These are phyloP conservation scores for Terebella lapidaria DNA, from an alignment of 2,888 invertebrate species.

Conservation along the genomic window DNA sequence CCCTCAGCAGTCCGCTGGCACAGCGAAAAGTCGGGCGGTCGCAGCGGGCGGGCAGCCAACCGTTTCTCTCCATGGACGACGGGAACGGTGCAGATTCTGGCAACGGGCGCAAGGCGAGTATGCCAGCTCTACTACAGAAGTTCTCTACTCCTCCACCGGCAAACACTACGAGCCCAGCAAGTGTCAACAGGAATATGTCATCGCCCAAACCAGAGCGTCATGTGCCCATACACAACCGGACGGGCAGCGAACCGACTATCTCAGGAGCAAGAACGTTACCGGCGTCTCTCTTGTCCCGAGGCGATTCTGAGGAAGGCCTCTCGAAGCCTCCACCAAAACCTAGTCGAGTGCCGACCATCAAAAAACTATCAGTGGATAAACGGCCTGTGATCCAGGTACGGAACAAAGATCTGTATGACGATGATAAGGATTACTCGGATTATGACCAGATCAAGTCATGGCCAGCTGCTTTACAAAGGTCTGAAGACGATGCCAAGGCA, in stretches of 20 bases:
- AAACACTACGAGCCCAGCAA: neutral
- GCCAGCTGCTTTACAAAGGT: slow-evolving; percentile 21
- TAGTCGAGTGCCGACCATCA: slow-evolving; percentile 53
- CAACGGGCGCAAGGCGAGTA: neutral
- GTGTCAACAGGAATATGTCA: neutral
- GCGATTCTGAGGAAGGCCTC: slow-evolving; percentile 38
- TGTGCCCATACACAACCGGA: neutral
- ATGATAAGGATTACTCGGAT: slow-evolving; percentile 44
- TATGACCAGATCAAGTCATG: slow-evolving; percentile 42
- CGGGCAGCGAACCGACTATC: slow-evolving; percentile 11
- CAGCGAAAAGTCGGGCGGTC: neutral
- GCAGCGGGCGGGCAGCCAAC: slow-evolving; percentile 41
- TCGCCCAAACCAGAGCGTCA: neutral
- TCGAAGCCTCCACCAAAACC: slow-evolving; percentile 52
- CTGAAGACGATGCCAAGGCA: neutral
- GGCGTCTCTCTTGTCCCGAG: neutral
- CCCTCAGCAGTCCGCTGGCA: neutral
- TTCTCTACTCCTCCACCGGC: neutral
- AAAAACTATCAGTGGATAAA: slow-evolving; percentile 24
- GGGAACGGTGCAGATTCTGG: neutral
- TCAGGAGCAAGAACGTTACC: neutral
- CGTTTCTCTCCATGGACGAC: slow-evolving; percentile 31
- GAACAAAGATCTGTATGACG: slow-evolving; percentile 37
- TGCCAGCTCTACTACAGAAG: neutral
- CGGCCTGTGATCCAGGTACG: slow-evolving; percentile 38